These are phyloP conservation scores for Amblyteles armatorius DNA, from an alignment of 2,888 invertebrate species.

Conservation along the genomic window DNA sequence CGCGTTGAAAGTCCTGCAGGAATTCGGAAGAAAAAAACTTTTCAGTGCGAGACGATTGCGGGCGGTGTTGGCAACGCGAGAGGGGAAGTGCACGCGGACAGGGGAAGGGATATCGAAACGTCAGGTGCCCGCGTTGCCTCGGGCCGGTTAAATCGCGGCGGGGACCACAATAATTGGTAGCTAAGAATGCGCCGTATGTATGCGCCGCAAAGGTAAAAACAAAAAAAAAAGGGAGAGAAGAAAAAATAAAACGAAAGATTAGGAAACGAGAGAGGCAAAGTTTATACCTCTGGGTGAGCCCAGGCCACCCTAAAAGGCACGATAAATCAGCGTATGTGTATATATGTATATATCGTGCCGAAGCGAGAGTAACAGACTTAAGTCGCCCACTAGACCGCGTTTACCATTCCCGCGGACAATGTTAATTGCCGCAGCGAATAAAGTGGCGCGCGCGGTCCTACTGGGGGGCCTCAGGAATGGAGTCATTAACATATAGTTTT, in stretches of 20 bases:
- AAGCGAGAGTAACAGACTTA: conserved; percentile 43
- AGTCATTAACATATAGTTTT: conserved; percentile 56
- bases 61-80: conserved; percentile 63
- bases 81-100: conserved; percentile 67
- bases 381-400: conserved; percentile 21
- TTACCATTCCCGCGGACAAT: conserved; percentile 67
- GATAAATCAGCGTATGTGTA: conserved; percentile 73
- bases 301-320: conserved; percentile 70
- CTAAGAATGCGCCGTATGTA: conserved; percentile 72
- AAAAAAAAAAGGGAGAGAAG: conserved; percentile 48
- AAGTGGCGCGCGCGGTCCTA: conserved; percentile 32
- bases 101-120: conserved; percentile 69
- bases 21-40: conserved; percentile 46
- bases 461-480: conserved; percentile 24
- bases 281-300: conserved; percentile 29
- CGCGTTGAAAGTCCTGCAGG: conserved; percentile 37
- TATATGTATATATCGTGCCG: conserved; percentile 21
- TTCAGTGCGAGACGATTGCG: conserved; percentile 18
- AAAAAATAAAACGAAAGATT: conserved; percentile 67
- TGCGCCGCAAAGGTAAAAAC: conserved; percentile 36
- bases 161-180: conserved; percentile 74
- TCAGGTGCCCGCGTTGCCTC: conserved; percentile 63
- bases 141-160: conserved; percentile 65
- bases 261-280: conserved; percentile 44
- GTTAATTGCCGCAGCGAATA: conserved; percentile 74